Evolutionary conservation across 2,113 vertebrate genomes (phyloP), one percentile per base, ranked within the genome.

Genomic region (Capra hircus): DNA sequence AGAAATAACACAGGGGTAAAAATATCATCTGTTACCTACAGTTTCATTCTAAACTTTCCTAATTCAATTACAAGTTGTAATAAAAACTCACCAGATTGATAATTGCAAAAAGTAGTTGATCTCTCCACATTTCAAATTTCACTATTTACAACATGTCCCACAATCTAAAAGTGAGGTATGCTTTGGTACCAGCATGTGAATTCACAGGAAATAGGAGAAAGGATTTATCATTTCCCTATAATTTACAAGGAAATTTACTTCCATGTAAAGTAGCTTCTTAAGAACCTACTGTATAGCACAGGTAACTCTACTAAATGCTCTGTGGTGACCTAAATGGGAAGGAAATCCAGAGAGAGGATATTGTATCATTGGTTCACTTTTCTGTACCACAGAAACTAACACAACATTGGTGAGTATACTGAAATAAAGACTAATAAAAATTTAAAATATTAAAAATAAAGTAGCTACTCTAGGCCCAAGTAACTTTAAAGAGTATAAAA

Each of bases 401-500:
- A 71, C n/a, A 71, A 36, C 10, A 71, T 11, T 40, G n/a, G n/a
- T 11, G 17, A 71, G 4, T 71, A 36, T 23, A 71, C 8, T 36
- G 64, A 36, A 21, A 71, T 36, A 36, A 71, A 67, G n/a, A 67
- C 9, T 9, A 67, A 67, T 67, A n/a, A 67, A 36, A 71, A 23
- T 36, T 71, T 36, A 21, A 71, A 71, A 71, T 71, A 23, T 36
- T 71, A 36, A 71, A 71, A 71, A 71, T 36, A 45, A 28, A 28
- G 23, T 78, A 78, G 40, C 40, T 78, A 15, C 40, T 45, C 89
- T 96, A 93, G 40, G 83, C 77, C 82, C 82, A 96, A 25, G 40
- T 40, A 89, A 43, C 83, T 90, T 90, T 96, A 97, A 97, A 88
- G 90, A 97, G 77, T 67, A 88, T 84, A 81, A 94, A 97, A 96